Conservation (phyloP, 2,113 vertebrate species). For the Nipponia nippon region DNA sequence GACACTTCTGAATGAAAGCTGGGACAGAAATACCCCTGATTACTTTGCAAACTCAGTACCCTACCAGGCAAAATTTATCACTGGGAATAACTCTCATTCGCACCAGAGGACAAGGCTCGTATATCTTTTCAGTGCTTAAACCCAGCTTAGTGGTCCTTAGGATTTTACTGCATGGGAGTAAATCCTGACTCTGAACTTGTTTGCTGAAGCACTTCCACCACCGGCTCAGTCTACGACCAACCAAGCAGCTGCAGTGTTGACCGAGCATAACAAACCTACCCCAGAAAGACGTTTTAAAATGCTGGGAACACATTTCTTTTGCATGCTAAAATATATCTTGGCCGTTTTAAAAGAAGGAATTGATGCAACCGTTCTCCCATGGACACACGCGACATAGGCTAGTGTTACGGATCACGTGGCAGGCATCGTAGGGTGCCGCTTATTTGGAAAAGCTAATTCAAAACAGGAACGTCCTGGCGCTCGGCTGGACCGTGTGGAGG, state of each 20-base stretch:
- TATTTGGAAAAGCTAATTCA: not conserved
- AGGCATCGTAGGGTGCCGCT: accelerated
- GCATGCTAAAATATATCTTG: accelerated
- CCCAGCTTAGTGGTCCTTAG: not conserved
- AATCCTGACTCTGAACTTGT: not conserved
- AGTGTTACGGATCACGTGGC: accelerated
- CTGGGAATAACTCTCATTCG: not conserved
- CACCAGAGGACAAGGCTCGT: not conserved
- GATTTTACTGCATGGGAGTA: not conserved
- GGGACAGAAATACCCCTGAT: not conserved
- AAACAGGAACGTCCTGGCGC: not conserved
- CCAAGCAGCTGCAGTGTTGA: not conserved
- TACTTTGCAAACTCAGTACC: not conserved
- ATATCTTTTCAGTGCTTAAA: not conserved
- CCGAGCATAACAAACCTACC: accelerated
- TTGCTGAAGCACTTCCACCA: not conserved
- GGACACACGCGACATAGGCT: accelerated
- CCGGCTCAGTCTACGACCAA: accelerated
- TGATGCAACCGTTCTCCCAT: accelerated
- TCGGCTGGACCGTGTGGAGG: accelerated
- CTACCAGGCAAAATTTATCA: not conserved
- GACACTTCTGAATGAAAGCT: not conserved
- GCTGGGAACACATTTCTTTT: accelerated
- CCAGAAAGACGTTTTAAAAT: not conserved
- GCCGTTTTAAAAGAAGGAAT: not conserved